Base-by-base conservation (phyloP, 2,113 vertebrate genomes). In the Oriolus oriolus region DNA sequence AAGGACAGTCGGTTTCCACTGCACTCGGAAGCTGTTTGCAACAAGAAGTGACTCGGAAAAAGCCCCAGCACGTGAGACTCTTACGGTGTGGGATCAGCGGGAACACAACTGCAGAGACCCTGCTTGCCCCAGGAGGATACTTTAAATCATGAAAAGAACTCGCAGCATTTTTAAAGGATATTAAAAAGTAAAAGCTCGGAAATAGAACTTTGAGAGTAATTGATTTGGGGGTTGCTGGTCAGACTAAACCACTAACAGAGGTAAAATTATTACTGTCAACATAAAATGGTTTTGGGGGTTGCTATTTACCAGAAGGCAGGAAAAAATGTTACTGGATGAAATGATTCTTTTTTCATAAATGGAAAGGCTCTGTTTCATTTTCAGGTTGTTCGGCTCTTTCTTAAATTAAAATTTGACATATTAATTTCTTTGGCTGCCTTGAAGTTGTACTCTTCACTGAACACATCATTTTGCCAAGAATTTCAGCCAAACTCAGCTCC, bases 371-470 rank as follows among this genome's bases (percentile, higher is more conserved):
- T 49, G 41, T 65, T 94, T 91, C 42, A 65, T 88, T 93, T 92
- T 90, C 75, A 88, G 66, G 68, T 90, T 66, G 54, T 77, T 81
- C 73, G 35, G 92, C 41, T 90, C 45, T 88, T 95, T 84, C 66
- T 95, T 88, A 88, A 90, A 91, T 91, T 87, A 90, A 94, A 96
- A 90, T 88, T 18, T 94, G 90, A 93, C 76, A 59, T 82, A 94
- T 66, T 92, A 76, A 97, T 96, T 94, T 93, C 83, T 92, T 74
- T 57, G 79, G 86, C 86, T 81, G 83, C 63, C 86, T 87, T 47
- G 4, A 88, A 95, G 53, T 65, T 52, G 39, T 85, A 65, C 75
- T 91, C 87, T 54, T 90, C 90, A 59, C 50, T 63, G 79, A 91
- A 86, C 73, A 91, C 87, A 84, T 61, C 45, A 54, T 92, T 92